Evolutionary conservation across 2,888 invertebrate species (phyloP).

Genomic region (Drosophila crucigera): DNA sequence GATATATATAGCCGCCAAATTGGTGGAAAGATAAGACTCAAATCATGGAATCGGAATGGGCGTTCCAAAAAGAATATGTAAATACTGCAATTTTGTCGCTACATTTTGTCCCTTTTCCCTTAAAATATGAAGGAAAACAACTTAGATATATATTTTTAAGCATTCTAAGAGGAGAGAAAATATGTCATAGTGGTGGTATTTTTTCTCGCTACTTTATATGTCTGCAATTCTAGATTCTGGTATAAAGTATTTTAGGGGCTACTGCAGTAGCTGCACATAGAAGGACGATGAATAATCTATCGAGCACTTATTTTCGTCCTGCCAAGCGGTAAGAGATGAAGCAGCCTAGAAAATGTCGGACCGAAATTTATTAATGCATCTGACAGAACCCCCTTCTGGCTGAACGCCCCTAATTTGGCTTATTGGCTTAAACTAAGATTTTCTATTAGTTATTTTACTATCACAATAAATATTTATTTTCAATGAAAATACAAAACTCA

Average conservation of each 20-base stretch:
- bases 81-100: accelerated
- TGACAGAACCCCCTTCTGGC: neutral
- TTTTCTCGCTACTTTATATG: neutral
- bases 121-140: neutral
- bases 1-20: neutral
- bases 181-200: neutral
- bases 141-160: neutral
- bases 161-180: neutral
- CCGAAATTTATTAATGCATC: neutral
- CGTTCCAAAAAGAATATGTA: neutral
- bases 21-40: neutral
- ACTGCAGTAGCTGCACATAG: neutral
- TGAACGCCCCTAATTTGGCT: neutral
- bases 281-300: neutral
- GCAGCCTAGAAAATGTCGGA: neutral
- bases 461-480: neutral
- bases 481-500: neutral
- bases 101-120: neutral
- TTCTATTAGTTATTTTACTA: neutral
- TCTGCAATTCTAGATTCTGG: neutral
- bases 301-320: neutral
- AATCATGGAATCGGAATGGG: neutral
- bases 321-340: neutral
- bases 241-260: neutral
- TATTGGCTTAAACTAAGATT: neutral